Evolutionary conservation across 1,140 invertebrate species (phyloP).

Genomic region (Pantala flavescens): DNA sequence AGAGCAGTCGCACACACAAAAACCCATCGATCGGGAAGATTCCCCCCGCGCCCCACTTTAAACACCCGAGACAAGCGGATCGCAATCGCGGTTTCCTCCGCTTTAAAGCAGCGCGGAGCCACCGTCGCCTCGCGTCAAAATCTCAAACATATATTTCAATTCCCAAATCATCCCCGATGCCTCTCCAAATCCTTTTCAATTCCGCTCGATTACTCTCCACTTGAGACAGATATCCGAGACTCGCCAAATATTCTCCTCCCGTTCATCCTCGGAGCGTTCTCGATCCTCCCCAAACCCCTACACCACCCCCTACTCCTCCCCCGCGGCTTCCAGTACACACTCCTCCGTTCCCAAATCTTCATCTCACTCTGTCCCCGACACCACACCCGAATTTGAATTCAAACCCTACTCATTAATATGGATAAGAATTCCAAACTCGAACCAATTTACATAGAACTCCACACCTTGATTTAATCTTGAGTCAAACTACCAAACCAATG

Average conservation of each 20-base stretch:
- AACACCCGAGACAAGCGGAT: too few relatives aligned
- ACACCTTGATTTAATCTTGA: neutral
- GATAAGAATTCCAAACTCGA: neutral
- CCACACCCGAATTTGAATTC: neutral
- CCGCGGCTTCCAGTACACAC: neutral
- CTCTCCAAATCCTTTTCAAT: neutral
- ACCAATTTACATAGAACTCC: slow-evolving; percentile 9
- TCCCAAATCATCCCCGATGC: neutral
- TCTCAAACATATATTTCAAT: neutral
- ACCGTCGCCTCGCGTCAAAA: too few relatives aligned
- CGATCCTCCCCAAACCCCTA: neutral
- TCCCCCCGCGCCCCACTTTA: too few relatives aligned
- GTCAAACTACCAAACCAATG: slow-evolving; percentile 1
- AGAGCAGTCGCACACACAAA: too few relatives aligned
- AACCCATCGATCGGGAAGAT: too few relatives aligned
- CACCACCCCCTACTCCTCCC: neutral
- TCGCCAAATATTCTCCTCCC: neutral
- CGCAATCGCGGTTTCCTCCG: too few relatives aligned
- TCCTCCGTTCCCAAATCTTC: too few relatives aligned
- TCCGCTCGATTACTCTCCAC: neutral
- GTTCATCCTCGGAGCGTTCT: neutral
- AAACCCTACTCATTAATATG: neutral
- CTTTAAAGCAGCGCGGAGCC: too few relatives aligned
- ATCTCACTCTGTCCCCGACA: too few relatives aligned
- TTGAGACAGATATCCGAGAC: neutral